Evolutionary conservation across 2,797 vertebrate species (phyloP).

Genomic region (Glossophaga mutica): DNA sequence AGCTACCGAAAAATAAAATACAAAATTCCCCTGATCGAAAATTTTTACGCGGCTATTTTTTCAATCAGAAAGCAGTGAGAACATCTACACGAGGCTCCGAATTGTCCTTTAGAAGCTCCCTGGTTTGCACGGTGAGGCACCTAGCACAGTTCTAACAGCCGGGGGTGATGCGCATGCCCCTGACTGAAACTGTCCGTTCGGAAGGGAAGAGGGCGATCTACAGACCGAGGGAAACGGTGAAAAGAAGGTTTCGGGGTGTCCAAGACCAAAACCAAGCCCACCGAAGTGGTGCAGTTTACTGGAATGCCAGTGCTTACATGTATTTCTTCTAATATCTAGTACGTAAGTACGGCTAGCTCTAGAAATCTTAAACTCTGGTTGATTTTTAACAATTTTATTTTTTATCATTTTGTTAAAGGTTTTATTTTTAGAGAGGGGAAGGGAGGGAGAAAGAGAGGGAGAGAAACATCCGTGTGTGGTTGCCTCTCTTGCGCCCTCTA

Average conservation of each 20-base stretch:
- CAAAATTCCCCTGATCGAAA: no score
- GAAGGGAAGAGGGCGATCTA: neutral
- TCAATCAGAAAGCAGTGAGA: no score
- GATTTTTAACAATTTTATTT: neutral
- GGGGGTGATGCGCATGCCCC: neutral
- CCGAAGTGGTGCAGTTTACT: neutral
- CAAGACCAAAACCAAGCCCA: neutral
- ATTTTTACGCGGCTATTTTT: no score
- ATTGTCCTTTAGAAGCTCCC: no score
- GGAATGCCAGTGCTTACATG: neutral
- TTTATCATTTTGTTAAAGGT: neutral
- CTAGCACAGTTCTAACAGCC: neutral
- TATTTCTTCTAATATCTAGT: neutral
- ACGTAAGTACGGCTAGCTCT: neutral
- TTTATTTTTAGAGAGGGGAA: neutral
- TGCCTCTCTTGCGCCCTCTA: no score
- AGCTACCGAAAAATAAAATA: no score
- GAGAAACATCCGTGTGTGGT: no score
- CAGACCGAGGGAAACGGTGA: neutral
- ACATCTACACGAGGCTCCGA: no score
- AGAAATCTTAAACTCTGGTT: neutral
- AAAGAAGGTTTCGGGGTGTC: no score
- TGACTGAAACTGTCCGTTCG: neutral
- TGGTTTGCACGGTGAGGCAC: no score
- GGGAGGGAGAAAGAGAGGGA: no score